Evolutionary conservation across 2,113 vertebrate species (phyloP).

Genomic region (Tricholaema leucomelas): DNA sequence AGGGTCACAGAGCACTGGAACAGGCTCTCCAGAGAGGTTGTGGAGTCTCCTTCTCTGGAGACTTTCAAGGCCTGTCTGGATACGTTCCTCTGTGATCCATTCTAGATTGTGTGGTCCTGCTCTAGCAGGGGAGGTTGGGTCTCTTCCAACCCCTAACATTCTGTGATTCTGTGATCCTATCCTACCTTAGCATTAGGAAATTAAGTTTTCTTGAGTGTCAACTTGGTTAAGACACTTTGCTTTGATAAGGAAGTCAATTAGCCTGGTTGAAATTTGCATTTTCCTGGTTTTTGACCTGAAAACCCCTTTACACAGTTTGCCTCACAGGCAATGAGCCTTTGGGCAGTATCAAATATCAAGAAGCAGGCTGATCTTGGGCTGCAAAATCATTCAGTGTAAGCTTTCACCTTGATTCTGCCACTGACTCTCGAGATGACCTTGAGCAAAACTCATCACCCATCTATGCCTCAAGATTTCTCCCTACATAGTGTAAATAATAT

Average conservation of each 20-base stretch:
- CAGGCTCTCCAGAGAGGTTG: too few relatives aligned
- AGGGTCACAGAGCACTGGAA: too few relatives aligned
- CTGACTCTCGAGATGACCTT: constrained; percentile 16
- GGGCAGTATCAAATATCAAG: not conserved
- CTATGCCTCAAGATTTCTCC: not conserved
- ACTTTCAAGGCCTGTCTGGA: too few relatives aligned
- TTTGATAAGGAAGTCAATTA: not conserved
- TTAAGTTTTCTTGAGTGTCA: not conserved
- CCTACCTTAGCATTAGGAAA: not conserved
- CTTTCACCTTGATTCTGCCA: constrained; percentile 10
- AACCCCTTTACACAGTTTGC: not conserved
- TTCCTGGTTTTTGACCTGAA: not conserved
- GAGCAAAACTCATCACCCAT: not conserved
- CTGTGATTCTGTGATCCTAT: not conserved
- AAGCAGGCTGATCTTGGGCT: not conserved
- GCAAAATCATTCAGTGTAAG: not conserved
- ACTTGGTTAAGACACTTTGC: not conserved
- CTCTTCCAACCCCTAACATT: too few relatives aligned
- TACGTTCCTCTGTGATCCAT: too few relatives aligned
- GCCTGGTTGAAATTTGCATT: not conserved
- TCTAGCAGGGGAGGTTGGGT: too few relatives aligned
- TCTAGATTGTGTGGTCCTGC: too few relatives aligned
- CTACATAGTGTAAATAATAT: not conserved
- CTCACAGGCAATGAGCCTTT: not conserved
- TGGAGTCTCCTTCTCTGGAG: too few relatives aligned